phyloP scores from a whole-genome alignment of 2,888 invertebrate genomes.

The Meta bourneti region DNA sequence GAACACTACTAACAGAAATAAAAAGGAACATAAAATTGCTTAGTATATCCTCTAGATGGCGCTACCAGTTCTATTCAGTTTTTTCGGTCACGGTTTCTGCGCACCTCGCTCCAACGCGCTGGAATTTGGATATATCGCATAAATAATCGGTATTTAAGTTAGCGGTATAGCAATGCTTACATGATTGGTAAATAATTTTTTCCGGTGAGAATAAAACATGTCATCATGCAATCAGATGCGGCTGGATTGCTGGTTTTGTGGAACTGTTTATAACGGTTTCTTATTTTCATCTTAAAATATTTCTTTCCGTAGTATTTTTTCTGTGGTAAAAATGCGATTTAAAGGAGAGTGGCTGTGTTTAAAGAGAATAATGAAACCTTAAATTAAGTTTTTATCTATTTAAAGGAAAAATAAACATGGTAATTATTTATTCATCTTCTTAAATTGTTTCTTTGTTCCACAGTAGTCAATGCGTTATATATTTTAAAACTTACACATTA shows the following conservation, averaged over 20 bases:
- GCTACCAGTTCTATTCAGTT: slow-evolving; percentile 19
- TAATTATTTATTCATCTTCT: too few relatives aligned
- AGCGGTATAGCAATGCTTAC: slow-evolving; percentile 63
- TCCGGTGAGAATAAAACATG: slow-evolving; percentile 43
- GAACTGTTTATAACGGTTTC: too few relatives aligned
- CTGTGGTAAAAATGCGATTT: too few relatives aligned
- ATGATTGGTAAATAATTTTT: slow-evolving; percentile 55
- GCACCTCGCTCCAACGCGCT: slow-evolving; percentile 51
- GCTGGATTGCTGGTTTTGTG: background rate
- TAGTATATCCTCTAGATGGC: slow-evolving; percentile 47
- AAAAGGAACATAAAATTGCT: background rate
- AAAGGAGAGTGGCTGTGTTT: too few relatives aligned
- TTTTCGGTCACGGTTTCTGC: slow-evolving; percentile 22
- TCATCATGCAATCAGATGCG: slow-evolving; percentile 42
- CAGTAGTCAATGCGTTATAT: too few relatives aligned
- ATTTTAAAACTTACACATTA: too few relatives aligned
- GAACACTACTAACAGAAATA: background rate
- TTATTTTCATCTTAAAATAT: too few relatives aligned
- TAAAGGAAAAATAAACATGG: too few relatives aligned
- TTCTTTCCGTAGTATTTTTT: too few relatives aligned
- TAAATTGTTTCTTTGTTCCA: too few relatives aligned
- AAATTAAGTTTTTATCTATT: too few relatives aligned
- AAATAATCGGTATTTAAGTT: slow-evolving; percentile 46
- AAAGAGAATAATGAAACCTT: too few relatives aligned
- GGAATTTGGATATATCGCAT: slow-evolving; percentile 63